Conservation (phyloP, 2,888 invertebrate species). For the Calameuta idolon region DNA sequence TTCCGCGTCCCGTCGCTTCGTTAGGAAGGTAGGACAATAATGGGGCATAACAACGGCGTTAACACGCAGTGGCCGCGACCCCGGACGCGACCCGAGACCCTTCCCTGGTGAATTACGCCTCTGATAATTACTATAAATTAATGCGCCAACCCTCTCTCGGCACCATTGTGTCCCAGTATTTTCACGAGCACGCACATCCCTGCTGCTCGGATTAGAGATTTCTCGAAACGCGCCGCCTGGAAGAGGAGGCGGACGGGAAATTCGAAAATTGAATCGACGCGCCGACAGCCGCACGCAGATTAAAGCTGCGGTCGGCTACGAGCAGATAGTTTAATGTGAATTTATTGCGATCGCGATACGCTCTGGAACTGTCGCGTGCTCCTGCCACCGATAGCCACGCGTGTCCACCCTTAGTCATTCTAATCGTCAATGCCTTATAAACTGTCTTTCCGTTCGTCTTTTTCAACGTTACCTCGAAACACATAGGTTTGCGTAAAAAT, state of each 20-base stretch:
- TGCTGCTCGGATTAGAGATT: too few species aligned
- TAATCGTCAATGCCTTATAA: too few species aligned
- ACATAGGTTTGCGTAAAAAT: too few species aligned
- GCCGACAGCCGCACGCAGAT: constrained; percentile 36
- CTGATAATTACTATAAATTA: constrained; percentile 65
- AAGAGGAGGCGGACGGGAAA: constrained; percentile 25
- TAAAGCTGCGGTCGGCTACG: constrained; percentile 26
- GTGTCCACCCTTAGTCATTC: neutral
- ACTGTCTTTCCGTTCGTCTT: too few species aligned
- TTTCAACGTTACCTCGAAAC: too few species aligned
- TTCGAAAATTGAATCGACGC: constrained; percentile 38
- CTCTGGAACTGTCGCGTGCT: constrained; percentile 58
- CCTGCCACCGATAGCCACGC: constrained; percentile 24
- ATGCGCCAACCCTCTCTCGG: constrained; percentile 47
- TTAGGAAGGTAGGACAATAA: constrained; percentile 41
- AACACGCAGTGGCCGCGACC: constrained; percentile 63
- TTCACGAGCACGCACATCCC: too few species aligned
- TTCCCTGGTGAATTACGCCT: constrained; percentile 61
- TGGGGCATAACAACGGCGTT: constrained; percentile 67
- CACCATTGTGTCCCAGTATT: neutral
- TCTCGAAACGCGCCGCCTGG: too few species aligned
- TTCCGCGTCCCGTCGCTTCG: too few species aligned
- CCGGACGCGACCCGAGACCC: constrained; percentile 62
- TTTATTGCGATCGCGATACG: constrained; percentile 64
- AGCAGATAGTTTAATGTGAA: constrained; percentile 66